Evolutionary conservation across 2,113 vertebrate genomes (phyloP), one percentile per base, ranked within the genome.

Genomic region (Percina caprodes): DNA sequence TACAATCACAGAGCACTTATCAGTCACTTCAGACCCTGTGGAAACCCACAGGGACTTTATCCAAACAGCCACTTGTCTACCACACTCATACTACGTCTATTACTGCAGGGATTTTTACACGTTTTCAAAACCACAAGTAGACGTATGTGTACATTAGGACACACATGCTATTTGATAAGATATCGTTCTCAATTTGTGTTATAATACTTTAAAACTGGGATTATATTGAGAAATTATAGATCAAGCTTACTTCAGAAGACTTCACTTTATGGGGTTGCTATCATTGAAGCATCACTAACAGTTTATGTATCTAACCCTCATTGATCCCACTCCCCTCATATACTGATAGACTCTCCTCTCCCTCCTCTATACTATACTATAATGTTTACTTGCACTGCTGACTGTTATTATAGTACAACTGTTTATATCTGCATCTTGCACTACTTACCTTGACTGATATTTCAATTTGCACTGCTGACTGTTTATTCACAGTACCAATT

Each of bases 1-100:
- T 79, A 70, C 83, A 75, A 83, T 88, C 84, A 83, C 79, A 78
- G 69, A 45, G 66, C 80, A 83, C 79, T 84, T 91, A 92, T 91
- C 88, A 77, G 86, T 85, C 80, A 74, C 69, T 60, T 60, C 81
- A 88, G 86, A 89, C 85, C 76, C 51, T 51, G 69, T 86, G 85
- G 66, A 77, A 91, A 85, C 84, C 86, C 75, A 79, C 76, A 72
- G 59, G 58, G 71, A 67, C 80, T 56, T 82, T 74, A 80, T 87
- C 84, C 67, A 79, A 88, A 71, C 87, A 87, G 13, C 65, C 66
- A 74, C 79, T 77, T 26, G 59, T 76, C 70, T 69, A 45, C 49
- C 23, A 19, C 55, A 45, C 65, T 80, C 23, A 56, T 15, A 69
- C 24, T 23, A 55, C 56, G 21, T 63, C 24, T 48, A 7, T 24